Evolutionary conservation across 2,113 vertebrate genomes (phyloP), one percentile per base, ranked within the genome.

Genomic region (Bufo bufo): DNA sequence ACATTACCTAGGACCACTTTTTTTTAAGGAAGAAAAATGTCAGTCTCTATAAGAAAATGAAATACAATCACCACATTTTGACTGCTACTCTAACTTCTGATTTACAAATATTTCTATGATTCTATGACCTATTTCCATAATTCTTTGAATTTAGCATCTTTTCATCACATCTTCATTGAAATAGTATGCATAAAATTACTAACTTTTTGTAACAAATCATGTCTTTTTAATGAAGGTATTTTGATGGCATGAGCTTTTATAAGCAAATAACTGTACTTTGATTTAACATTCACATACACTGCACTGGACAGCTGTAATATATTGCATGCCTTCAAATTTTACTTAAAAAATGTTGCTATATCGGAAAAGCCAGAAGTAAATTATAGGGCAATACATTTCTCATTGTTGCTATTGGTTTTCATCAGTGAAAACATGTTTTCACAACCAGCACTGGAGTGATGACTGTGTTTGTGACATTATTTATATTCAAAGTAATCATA

Each of bases 401-500:
- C 20, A 52, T 56, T 14, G 14, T 72, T 72, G 49, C 50, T 20
- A 72, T 58, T 43, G 33, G n/a, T 74, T 85, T 72, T 45, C 50
- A 58, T 85, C 66, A 85, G 47, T 49, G 8, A n/a, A 74, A 74
- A 74, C 72, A 74, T 85, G 69, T 85, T 85, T 84, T 85, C 52
- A 23, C 49, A 85, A 49, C 17, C 66, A 74, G 58, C 65, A 58
- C 43, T 74, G 50, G 65, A 84, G 20, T 69, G 23, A 82, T 84
- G 82, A 84, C 52, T 84, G 20, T 84, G 47, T 65, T 61, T 83
- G 63, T 84, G 82, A 71, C 65, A 65, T 52, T 84, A 84, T 84
- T 84, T 72, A 66, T 71, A 84, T 84, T 84, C 82, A 71, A 52
- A 65, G 61, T 84, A 69, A 84, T 84, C 19, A 84, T 52, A 66